Conservation (phyloP, 2,797 vertebrate genomes). For the Astyanax mexicanus region DNA sequence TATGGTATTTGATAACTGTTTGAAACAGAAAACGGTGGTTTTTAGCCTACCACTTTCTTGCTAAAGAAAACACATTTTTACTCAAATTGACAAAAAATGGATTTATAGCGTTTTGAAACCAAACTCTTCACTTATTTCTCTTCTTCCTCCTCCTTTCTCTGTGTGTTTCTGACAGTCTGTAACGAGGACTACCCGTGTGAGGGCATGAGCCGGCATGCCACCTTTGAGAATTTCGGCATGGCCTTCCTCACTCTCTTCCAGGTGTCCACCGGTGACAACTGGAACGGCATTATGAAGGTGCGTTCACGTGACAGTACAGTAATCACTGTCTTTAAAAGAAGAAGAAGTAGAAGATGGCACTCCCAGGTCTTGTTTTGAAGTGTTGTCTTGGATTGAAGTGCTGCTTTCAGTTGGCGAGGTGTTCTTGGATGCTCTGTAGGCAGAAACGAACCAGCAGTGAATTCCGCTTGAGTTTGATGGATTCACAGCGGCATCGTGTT, state of each 20-base stretch:
- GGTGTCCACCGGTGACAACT: conserved; percentile 97
- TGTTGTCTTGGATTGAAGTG: conserved; percentile 19
- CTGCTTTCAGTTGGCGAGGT: no score
- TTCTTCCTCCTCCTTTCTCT: background rate
- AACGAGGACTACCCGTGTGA: conserved; percentile 95
- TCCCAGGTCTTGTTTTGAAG: background rate
- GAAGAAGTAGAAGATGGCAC: background rate
- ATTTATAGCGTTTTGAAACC: no score
- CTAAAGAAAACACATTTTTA: no score
- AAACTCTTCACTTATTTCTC: no score
- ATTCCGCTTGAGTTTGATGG: no score
- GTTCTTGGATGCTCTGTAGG: no score
- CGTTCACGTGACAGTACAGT: background rate
- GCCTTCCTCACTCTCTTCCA: conserved; percentile 98
- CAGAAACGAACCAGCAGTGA: no score
- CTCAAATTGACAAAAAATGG: no score
- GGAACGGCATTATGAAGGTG: conserved; percentile 99
- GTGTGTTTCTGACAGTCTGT: conserved; percentile 81
- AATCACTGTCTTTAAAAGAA: background rate
- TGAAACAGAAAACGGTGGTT: no score
- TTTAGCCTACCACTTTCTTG: no score
- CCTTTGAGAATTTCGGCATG: conserved; percentile 99
- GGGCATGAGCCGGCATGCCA: conserved; percentile 97
- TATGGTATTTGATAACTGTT: no score
- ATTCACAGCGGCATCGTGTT: no score